A percentile compares a stretch with the other conserved stretches of the same genome.
These are phyloP conservation scores for Nemotelus pantherinus DNA, from an alignment of 2,888 invertebrate genomes.

Conservation along the genomic window DNA sequence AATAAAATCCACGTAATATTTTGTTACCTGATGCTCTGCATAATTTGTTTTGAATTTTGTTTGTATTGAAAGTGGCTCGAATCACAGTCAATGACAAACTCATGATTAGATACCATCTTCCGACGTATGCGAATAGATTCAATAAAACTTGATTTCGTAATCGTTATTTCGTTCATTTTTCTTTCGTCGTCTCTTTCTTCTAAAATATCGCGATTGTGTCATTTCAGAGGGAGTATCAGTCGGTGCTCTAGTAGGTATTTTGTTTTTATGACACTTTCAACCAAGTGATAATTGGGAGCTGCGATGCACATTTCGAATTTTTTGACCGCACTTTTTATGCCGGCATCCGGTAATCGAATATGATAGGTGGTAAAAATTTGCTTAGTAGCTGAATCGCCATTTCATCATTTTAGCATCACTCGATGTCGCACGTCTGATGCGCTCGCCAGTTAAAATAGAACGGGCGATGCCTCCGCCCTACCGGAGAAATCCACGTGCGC, in stretches of 20 bases:
- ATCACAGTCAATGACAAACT: neutral
- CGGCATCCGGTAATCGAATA: conserved; percentile 13
- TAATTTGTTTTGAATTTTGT: conserved; percentile 6
- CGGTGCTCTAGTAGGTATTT: neutral
- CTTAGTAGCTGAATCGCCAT: neutral
- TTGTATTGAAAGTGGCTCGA: conserved; percentile 5
- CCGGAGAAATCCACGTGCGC: conserved; percentile 11
- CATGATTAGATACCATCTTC: neutral
- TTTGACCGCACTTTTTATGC: neutral
- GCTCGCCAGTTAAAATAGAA: neutral
- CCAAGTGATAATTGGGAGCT: too few species aligned
- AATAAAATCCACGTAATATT: conserved; percentile 6
- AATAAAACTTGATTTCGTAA: neutral
- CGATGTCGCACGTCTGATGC: neutral
- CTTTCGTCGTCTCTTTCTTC: neutral
- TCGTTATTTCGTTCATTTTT: neutral
- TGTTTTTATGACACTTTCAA: too few species aligned
- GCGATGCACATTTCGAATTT: too few species aligned
- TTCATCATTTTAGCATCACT: neutral
- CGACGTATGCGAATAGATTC: neutral
- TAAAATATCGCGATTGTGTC: neutral
- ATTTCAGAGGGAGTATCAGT: neutral
- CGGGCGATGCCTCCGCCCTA: neutral
- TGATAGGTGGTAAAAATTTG: neutral
- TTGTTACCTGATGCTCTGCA: conserved; percentile 10